Evolutionary conservation across 2,797 vertebrate genomes (phyloP).

Genomic region (Xerus rutilus): DNA sequence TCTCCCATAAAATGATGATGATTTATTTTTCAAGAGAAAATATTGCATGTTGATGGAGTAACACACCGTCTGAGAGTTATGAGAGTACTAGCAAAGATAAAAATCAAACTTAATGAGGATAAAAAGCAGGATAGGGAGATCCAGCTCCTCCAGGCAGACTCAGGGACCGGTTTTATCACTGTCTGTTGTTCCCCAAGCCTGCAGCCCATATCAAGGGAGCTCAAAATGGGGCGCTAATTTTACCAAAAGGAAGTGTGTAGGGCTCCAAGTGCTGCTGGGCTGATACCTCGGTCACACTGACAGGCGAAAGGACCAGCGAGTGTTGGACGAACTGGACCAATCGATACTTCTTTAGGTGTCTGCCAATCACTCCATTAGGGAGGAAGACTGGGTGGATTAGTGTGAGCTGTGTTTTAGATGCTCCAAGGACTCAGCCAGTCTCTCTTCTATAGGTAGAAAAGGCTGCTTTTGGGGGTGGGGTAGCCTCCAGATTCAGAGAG

Average conservation of each 20-base stretch:
- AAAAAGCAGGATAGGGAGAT: background rate
- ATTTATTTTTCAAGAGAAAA: constrained; percentile 17
- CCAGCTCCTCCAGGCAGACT: rapidly evolving
- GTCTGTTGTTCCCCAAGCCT: rapidly evolving
- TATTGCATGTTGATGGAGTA: background rate
- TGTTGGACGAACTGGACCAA: too few relatives aligned
- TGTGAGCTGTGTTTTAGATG: background rate
- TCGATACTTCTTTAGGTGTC: constrained; percentile 34
- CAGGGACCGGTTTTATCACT: background rate
- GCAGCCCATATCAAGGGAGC: rapidly evolving
- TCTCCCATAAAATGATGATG: background rate
- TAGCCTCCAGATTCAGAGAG: background rate
- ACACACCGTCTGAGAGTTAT: background rate
- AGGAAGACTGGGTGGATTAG: background rate
- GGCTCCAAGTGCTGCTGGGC: background rate
- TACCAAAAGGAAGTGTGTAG: rapidly evolving
- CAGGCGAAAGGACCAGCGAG: background rate
- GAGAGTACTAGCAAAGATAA: background rate
- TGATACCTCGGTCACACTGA: background rate
- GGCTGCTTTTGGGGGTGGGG: background rate
- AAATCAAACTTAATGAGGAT: background rate
- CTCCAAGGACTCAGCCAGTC: background rate
- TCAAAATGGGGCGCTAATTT: background rate
- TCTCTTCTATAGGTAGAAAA: background rate
- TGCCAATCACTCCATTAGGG: constrained; percentile 24